Conservation (phyloP, 1,140 invertebrate genomes). For the Caenorhabditis brenneri region DNA sequence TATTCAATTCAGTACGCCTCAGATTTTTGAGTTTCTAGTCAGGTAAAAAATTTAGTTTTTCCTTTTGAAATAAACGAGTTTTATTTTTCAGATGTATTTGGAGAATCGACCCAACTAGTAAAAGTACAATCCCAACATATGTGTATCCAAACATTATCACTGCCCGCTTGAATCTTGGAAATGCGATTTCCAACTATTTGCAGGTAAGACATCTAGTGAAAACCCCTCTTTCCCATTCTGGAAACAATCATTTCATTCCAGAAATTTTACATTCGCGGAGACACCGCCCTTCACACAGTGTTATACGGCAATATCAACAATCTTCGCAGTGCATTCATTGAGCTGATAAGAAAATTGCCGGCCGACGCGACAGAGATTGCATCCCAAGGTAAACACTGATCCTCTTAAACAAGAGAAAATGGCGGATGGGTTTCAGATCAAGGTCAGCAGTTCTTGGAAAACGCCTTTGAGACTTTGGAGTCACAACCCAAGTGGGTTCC, state of each 20-base stretch:
- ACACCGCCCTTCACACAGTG: conserved; percentile 28
- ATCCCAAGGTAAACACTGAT: conserved; percentile 14
- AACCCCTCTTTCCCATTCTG: background rate
- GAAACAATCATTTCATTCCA: background rate
- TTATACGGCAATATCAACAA: conserved; percentile 33
- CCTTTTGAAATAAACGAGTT: background rate
- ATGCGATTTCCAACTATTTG: background rate
- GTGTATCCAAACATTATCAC: conserved; percentile 18
- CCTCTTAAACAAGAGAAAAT: background rate
- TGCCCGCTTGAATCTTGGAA: background rate
- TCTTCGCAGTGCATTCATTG: conserved; percentile 30
- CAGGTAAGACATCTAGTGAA: background rate
- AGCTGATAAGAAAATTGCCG: conserved; percentile 32
- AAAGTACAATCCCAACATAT: background rate
- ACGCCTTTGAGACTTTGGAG: background rate
- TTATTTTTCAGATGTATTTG: conserved; percentile 19
- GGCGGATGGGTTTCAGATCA: background rate
- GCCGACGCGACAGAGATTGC: background rate
- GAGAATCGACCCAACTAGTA: conserved; percentile 1
- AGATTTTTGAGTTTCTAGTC: conserved; percentile 36
- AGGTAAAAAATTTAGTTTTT: background rate
- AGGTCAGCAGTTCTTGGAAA: conserved; percentile 1
- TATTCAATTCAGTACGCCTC: conserved; percentile 26
- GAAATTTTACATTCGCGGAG: conserved; percentile 32
- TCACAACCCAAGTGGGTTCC: conserved; percentile 9